Evolutionary conservation across 53 echinoderm and acorn worm species (phyloP).

Genomic region (Stichopus horrens): DNA sequence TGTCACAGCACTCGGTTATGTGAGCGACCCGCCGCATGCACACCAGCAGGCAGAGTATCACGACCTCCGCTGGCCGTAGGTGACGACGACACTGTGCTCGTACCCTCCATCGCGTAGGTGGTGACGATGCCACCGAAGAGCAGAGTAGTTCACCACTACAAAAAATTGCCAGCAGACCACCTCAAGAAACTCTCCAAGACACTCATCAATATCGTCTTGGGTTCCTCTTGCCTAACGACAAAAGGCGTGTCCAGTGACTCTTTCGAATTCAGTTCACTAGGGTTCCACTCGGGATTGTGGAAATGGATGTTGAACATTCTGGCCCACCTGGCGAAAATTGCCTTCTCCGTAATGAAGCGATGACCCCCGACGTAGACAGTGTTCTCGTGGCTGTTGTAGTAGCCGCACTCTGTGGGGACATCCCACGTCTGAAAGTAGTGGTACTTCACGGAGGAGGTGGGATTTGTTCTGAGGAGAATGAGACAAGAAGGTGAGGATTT

Average conservation of each 20-base stretch:
- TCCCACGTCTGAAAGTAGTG: slow-evolving; percentile 89
- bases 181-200: slow-evolving; percentile 60
- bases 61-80: too few species aligned
- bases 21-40: not conserved
- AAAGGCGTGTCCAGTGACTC: slow-evolving; percentile 85
- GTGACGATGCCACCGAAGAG: not conserved
- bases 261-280: slow-evolving; percentile 40
- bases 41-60: not conserved
- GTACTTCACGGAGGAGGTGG: slow-evolving; percentile 76
- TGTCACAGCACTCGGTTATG: not conserved
- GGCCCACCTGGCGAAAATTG: slow-evolving; percentile 92
- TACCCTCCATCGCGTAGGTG: not conserved
- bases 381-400: slow-evolving; percentile 87
- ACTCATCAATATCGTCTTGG: slow-evolving; percentile 37
- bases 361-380: slow-evolving; percentile 76
- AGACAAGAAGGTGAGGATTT: not conserved
- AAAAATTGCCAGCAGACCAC: slow-evolving; percentile 63
- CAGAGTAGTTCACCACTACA: slow-evolving; percentile 22
- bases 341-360: slow-evolving; percentile 94
- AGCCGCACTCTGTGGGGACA: slow-evolving; percentile 84
- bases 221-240: slow-evolving; percentile 59
- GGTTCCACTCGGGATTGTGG: slow-evolving; percentile 85
- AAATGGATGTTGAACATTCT: slow-evolving; percentile 86
- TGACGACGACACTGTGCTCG: too few species aligned
- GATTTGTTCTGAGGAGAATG: slow-evolving; percentile 52